A percentile compares a stretch with the other conserved stretches of the same genome.
These are phyloP conservation scores for Tretioscincus oriximinensis DNA, from an alignment of 2,113 vertebrate genomes.

Conservation along the genomic window DNA sequence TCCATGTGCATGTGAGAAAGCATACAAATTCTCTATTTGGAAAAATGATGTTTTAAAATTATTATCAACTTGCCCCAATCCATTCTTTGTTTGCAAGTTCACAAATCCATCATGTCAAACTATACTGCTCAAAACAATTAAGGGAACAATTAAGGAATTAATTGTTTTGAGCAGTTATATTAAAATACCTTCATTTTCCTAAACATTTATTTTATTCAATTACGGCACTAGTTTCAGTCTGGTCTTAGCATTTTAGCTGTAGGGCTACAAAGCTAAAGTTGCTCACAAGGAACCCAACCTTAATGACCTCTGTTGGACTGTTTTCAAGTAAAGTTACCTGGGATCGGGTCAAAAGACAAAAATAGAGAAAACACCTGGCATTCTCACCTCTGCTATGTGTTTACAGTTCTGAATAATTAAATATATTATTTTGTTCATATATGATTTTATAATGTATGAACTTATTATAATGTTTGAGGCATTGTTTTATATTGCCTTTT, in stretches of 20 bases:
- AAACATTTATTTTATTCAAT: conserved; percentile 25
- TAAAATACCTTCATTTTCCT: conserved; percentile 14
- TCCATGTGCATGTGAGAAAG: neutral
- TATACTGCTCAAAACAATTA: too few species aligned
- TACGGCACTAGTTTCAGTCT: conserved; percentile 26
- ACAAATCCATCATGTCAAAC: neutral
- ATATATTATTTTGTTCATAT: too few species aligned
- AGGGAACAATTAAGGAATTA: too few species aligned
- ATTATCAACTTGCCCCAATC: conserved; percentile 7
- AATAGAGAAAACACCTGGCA: too few species aligned
- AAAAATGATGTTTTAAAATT: neutral
- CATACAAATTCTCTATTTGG: conserved; percentile 3
- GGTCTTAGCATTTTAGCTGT: neutral
- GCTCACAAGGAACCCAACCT: neutral
- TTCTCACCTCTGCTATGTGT: too few species aligned
- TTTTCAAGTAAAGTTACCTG: neutral
- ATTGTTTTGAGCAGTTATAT: too few species aligned
- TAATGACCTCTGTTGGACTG: neutral
- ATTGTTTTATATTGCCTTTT: too few species aligned
- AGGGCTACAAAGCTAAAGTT: neutral
- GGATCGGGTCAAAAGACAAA: neutral
- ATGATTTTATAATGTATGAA: too few species aligned
- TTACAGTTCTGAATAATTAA: too few species aligned
- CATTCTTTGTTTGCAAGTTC: conserved; percentile 33
- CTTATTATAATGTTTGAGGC: too few species aligned